Base-by-base conservation (phyloP, 2,797 vertebrate species). In the Tarsius wallacei region DNA sequence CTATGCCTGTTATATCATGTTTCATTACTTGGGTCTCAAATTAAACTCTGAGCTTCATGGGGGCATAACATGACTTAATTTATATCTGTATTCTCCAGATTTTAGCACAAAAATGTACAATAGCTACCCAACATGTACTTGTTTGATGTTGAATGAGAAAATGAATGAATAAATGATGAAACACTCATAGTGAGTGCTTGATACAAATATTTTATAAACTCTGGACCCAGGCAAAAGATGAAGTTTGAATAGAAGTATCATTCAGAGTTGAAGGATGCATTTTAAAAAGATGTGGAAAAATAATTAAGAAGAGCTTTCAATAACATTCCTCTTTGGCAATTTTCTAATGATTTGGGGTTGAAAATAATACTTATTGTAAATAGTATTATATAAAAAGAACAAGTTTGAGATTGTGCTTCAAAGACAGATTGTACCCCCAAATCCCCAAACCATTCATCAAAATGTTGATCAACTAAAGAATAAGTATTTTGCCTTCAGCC, bases 401-500 rank as follows among this genome's bases (percentile, higher is more conserved):
- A 82, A 14, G 1, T 93, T 81, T 96, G 26, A 59, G 16, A 59
- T 77, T 94, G 2, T 71, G 0, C 15, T 85, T 64, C 26, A 90
- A 61, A 71, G 49, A 85, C 10, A 83, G 33, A 94, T 78, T 83
- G 28, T 21, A 1, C 31, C n/a, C 19, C 4, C 22, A 42, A 63
- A 19, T 51, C 66, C 4, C 19, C 6, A 3, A 87, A 36, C 66
- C 17, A 78, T 42, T 15, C 91, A 86, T 89, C 33, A 95, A 95
- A 96, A 82, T 93, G 26, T 86, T 94, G 89, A 93, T 88, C 55
- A 90, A 84, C 53, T 76, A 77, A 90, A 86, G 12, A 83, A 51
- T 90, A 95, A 95, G 57, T 74, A 77, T 90, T 97, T 85, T 91
- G 33, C 59, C 47, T 86, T 94, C 31, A 91, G 73, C 21, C 92